Evolutionary conservation across 2,888 invertebrate species (phyloP), one percentile per base, ranked within the genome.

Genomic region (Pseudoips prasinana): DNA sequence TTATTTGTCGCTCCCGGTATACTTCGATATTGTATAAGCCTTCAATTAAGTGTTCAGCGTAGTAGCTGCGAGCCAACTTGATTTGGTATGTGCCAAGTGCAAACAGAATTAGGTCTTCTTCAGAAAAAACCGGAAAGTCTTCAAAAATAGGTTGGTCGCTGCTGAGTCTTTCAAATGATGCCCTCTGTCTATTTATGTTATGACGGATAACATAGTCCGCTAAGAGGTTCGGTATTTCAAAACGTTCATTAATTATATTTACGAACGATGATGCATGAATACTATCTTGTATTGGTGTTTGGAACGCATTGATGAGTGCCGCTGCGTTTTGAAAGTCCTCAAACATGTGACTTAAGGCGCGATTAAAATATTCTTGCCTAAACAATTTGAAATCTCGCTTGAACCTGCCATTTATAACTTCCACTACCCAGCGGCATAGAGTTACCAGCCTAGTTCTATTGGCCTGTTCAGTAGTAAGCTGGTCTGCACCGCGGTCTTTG

Each of bases 11-110:
- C 19, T 33, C 25, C 26, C 32, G 24, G 26, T 25, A 33, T 28
- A 29, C 19, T 32, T 38, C 38, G 14, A 38, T 38, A 8, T 11
- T 14, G 22, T 29, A 39, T 19, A 27, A 11, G 8, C 39, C 29
- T 22, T 8, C 19, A 20, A 19, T 25, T 8, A 35, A 30, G 30
- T 39, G 39, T 25, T 38, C 25, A 10, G 23, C 10, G 20, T 19
- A 39, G 23, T 39, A 39, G 17, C 25, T 25, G 10, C 22, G 11
- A 17, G 39, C 39, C 14, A 39, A 25, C 33, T 38, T 38, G 14
- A 38, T 8, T 8, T 38, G 33, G 33, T 33, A 33, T 14, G 38
- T 33, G 22, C 39, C 22, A 7, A 20, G n/a, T n/a, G 20, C n/a
- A 20, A 20, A 20, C n/a, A 20, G n/a, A 7, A 20, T 20, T 20